phyloP scores from a whole-genome alignment of 2,797 vertebrate species.

The Aotus griseimembra region DNA sequence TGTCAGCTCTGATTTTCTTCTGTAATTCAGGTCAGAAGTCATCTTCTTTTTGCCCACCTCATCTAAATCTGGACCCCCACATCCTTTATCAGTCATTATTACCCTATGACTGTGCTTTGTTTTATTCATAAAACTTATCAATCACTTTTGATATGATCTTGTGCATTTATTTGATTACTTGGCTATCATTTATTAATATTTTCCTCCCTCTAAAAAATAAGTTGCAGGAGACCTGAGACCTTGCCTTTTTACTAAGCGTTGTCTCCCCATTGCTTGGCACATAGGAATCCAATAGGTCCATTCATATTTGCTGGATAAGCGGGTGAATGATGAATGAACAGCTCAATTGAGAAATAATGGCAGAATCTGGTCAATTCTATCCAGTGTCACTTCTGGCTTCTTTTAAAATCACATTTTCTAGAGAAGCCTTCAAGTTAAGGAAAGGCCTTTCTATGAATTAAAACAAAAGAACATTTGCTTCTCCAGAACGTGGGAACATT shows the following conservation, averaged over 20 bases:
- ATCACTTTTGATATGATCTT: neutral
- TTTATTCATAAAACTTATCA: neutral
- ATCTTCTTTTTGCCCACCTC: neutral
- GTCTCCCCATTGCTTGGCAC: neutral
- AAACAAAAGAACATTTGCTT: neutral
- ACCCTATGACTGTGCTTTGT: neutral
- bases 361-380: neutral
- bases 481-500: neutral
- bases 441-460: neutral
- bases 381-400: neutral
- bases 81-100: neutral
- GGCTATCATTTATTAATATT: neutral
- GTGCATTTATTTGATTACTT: neutral
- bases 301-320: neutral
- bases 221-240: neutral
- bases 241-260: neutral
- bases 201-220: neutral
- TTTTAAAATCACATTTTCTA: constrained; percentile 19
- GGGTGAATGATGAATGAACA: neutral
- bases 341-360: neutral
- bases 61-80: neutral
- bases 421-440: neutral
- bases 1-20: neutral
- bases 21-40: neutral
- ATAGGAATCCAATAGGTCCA: neutral